A percentile compares a stretch with the other conserved stretches of the same genome.
These are phyloP conservation scores for Erinaceus europaeus DNA, from an alignment of 2,113 vertebrate species.

Conservation along the genomic window DNA sequence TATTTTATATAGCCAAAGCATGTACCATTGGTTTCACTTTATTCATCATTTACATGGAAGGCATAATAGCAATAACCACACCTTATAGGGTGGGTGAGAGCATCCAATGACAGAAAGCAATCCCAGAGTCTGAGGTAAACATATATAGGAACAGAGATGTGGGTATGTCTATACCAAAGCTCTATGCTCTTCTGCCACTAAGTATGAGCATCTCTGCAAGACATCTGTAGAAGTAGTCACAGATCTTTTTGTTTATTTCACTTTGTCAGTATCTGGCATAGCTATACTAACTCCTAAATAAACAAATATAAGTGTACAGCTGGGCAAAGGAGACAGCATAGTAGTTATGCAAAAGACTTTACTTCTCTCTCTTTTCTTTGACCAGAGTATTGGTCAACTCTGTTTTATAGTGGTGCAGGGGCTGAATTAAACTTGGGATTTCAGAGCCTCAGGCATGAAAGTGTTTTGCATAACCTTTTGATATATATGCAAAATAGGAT, in stretches of 20 bases:
- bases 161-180: not conserved
- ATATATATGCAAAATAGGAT: no score
- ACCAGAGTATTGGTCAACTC: no score
- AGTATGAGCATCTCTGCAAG: not conserved
- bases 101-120: not conserved
- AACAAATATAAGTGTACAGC: not conserved
- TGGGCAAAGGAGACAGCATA: no score
- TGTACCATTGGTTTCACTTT: not conserved
- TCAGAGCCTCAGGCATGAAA: no score
- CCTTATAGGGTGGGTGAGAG: not conserved
- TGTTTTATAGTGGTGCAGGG: no score
- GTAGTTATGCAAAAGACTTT: no score
- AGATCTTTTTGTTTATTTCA: not conserved
- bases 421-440: no score
- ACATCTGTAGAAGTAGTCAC: not conserved
- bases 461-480: no score
- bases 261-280: not conserved
- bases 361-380: no score
- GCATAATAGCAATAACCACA: not conserved
- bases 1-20: no score
- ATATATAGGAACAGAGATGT: not conserved
- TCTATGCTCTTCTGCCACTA: not conserved
- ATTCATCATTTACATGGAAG: not conserved
- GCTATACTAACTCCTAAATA: not conserved
- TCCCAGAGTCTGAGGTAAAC: not conserved